Conservation (phyloP, 1,140 invertebrate genomes). For the Trypoxylus dichotomus region DNA sequence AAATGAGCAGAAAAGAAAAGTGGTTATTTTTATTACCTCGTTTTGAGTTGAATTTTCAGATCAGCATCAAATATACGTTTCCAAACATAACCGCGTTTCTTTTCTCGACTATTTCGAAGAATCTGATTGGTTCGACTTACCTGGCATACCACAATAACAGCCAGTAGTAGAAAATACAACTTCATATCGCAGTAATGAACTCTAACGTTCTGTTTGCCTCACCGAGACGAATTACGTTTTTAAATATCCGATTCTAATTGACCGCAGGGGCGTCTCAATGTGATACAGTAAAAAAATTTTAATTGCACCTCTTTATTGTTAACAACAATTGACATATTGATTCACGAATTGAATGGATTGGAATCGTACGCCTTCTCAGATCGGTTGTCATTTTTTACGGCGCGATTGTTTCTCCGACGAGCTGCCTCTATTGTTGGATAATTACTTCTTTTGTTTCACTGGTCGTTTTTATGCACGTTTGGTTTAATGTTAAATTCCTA, state of each 20-base stretch:
- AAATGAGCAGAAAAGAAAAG: no score
- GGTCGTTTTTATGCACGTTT: no score
- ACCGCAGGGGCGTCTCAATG: neutral
- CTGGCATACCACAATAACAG: neutral
- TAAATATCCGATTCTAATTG: neutral
- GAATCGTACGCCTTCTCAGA: neutral
- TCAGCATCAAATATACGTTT: no score
- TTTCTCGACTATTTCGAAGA: no score
- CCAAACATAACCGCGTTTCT: no score
- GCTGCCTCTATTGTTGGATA: no score
- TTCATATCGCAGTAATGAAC: neutral
- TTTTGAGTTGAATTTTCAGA: no score
- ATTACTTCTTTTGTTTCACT: no score
- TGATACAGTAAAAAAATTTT: neutral
- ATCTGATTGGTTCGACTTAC: no score
- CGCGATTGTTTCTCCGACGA: neutral
- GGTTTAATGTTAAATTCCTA: no score
- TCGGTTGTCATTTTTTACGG: neutral
- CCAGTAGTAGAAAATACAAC: neutral
- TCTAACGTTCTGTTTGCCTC: no score
- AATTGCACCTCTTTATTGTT: neutral
- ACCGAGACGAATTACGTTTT: neutral
- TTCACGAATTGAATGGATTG: neutral
- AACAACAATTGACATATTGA: neutral
- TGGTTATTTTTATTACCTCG: no score